Evolutionary conservation across 2,113 vertebrate genomes (phyloP).

Genomic region (Myotis brandtii): DNA sequence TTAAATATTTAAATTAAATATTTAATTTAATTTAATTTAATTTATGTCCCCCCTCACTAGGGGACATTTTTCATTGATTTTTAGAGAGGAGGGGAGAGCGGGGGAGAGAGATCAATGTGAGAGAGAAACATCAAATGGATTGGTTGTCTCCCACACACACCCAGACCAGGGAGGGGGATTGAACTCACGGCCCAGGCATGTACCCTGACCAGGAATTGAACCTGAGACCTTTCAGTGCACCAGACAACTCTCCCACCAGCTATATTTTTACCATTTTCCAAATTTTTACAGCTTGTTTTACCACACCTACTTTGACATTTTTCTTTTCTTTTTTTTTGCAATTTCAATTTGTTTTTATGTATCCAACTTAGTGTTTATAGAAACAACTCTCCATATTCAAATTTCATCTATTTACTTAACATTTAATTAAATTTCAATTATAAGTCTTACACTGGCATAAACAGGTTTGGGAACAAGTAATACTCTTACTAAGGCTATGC

Average conservation of each 20-base stretch:
- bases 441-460: not conserved
- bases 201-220: not conserved
- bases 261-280: not conserved
- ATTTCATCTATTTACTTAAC: conserved; percentile 25
- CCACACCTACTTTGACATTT: not conserved
- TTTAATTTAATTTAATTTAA: too few species aligned
- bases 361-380: not conserved
- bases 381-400: not conserved
- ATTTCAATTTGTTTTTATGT: not conserved
- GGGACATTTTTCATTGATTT: not conserved
- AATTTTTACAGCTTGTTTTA: not conserved
- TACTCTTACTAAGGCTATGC: not conserved
- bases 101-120: not conserved
- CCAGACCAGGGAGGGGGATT: not conserved
- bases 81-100: not conserved
- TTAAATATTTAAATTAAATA: too few species aligned
- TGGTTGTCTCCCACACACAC: not conserved
- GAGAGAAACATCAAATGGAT: not conserved
- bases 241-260: not conserved
- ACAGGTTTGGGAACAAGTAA: conserved; percentile 23
- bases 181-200: not conserved
- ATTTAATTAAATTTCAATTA: conserved; percentile 50
- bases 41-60: not conserved
- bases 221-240: not conserved
- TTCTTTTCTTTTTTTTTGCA: conserved; percentile 4